These are phyloP conservation scores for Cenopis cana DNA, from an alignment of 2,888 invertebrate species.

Conservation along the genomic window DNA sequence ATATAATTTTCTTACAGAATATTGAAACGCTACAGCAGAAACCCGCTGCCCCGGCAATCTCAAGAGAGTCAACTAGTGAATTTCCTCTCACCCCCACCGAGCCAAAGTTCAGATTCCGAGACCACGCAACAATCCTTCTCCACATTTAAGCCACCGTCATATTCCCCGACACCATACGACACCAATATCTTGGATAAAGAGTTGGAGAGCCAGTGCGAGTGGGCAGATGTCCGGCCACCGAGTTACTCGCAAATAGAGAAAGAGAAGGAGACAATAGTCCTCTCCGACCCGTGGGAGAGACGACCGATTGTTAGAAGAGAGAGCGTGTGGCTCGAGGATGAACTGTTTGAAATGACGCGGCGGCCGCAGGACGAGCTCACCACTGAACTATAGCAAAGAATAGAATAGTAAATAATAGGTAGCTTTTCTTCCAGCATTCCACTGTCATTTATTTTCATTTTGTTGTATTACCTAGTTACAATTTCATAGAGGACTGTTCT, in stretches of 20 bases:
- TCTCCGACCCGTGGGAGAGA: conserved; percentile 81
- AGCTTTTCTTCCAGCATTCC: conserved; percentile 24
- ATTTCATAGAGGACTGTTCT: not conserved
- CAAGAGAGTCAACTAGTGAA: conserved; percentile 92
- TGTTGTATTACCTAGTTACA: not conserved
- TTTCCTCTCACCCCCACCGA: conserved; percentile 88
- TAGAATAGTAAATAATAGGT: conserved; percentile 19
- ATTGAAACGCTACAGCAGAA: conserved; percentile 87
- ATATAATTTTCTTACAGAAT: conserved; percentile 67
- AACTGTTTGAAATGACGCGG: conserved; percentile 93
- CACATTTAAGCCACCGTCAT: conserved; percentile 82
- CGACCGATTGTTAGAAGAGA: conserved; percentile 79
- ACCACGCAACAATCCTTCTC: conserved; percentile 78
- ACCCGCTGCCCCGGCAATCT: conserved; percentile 77
- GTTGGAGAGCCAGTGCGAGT: conserved; percentile 77
- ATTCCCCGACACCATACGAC: conserved; percentile 81
- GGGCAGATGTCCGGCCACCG: conserved; percentile 84
- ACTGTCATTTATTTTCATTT: not conserved
- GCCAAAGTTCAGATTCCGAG: conserved; percentile 74
- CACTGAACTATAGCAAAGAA: conserved; percentile 88
- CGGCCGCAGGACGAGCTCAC: conserved; percentile 95
- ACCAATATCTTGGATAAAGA: conserved; percentile 75
- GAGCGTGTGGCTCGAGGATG: conserved; percentile 90
- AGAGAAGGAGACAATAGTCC: conserved; percentile 72
- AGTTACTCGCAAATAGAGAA: conserved; percentile 79